Conservation (phyloP, 2,113 vertebrate species). For the Burhinus bistriatus region DNA sequence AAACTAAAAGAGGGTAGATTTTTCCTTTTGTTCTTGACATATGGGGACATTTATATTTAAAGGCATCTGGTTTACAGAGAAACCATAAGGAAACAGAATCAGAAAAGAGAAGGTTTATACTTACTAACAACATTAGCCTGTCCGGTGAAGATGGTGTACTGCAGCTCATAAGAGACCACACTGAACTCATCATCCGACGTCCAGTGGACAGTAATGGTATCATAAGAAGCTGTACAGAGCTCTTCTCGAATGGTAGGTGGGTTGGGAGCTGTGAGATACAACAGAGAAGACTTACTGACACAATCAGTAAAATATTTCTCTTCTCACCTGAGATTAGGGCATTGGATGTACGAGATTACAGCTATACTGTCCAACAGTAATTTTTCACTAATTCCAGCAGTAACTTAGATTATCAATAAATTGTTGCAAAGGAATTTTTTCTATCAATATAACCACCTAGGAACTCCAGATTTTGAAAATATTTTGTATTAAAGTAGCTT, state of each 20-base stretch:
- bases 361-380: neutral
- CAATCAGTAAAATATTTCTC: neutral
- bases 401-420: neutral
- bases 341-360: neutral
- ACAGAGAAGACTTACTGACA: neutral
- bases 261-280: slow-evolving; percentile 84
- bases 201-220: slow-evolving; percentile 98
- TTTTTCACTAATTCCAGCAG: neutral
- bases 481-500: neutral
- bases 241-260: slow-evolving; percentile 93
- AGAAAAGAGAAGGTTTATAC: slow-evolving; percentile 61
- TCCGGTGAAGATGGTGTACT: slow-evolving; percentile 96
- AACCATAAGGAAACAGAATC: neutral
- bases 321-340: neutral
- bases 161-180: slow-evolving; percentile 94
- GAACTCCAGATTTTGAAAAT: neutral
- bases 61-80: neutral
- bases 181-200: slow-evolving; percentile 96
- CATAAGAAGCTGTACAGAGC: slow-evolving; percentile 94
- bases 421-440: neutral
- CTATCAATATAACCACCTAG: neutral
- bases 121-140: slow-evolving; percentile 96
- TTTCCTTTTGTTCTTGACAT: neutral
- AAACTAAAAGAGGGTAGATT: neutral
- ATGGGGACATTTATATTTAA: neutral